phyloP scores from a whole-genome alignment of 2,113 vertebrate genomes.

The Motacilla alba region DNA sequence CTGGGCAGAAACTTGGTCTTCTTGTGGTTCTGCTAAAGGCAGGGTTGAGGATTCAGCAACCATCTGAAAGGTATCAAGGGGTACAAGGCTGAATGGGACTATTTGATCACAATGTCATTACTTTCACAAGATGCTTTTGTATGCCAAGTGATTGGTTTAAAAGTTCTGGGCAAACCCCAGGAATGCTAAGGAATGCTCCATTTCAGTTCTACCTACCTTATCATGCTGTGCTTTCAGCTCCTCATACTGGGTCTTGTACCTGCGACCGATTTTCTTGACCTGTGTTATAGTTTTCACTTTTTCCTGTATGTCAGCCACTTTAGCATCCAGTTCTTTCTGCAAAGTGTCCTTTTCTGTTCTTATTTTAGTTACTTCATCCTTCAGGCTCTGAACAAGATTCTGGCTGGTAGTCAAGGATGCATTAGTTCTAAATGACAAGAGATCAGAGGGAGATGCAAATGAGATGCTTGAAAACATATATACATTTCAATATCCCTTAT shows the following conservation, averaged over 20 bases:
- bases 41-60: constrained; percentile 80
- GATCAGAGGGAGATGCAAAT: background rate
- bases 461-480: background rate
- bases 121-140: background rate
- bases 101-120: background rate
- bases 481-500: background rate
- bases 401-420: constrained; percentile 83
- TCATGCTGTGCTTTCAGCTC: constrained; percentile 92
- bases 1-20: constrained; percentile 83
- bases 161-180: background rate
- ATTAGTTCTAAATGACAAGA: constrained; percentile 73
- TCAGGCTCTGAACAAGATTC: constrained; percentile 84
- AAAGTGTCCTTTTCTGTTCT: constrained; percentile 80
- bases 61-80: constrained; percentile 65
- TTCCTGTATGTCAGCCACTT: constrained; percentile 86
- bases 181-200: background rate
- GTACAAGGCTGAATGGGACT: background rate
- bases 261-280: constrained; percentile 95
- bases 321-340: constrained; percentile 84
- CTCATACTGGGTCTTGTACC: constrained; percentile 96
- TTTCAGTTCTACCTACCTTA: constrained; percentile 73
- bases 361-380: constrained; percentile 81
- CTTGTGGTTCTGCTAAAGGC: constrained; percentile 81
- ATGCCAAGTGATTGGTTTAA: fast-evolving
- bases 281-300: constrained; percentile 91